Percentiles rank a stretch among this genome's conserved stretches.
Evolutionary conservation across 2,888 invertebrate species (phyloP).

Genomic region (Drosophila maculinotata): DNA sequence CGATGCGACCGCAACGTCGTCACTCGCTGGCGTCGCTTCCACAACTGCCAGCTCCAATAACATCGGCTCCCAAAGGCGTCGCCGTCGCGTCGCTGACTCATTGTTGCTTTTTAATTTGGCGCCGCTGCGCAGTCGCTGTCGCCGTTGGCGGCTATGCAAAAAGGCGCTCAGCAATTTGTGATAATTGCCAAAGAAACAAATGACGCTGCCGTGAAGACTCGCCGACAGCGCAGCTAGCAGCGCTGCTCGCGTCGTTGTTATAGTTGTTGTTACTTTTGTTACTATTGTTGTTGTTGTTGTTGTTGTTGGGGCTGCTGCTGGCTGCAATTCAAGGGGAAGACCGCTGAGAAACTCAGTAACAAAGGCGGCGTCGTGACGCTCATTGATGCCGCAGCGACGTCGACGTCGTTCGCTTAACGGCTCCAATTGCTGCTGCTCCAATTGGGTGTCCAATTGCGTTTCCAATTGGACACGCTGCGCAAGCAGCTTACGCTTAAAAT

Average conservation of each 20-base stretch:
- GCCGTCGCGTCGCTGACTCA: conserved; percentile 38
- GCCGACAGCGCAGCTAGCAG: conserved; percentile 47
- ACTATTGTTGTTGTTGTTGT: neutral
- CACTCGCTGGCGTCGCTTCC: conserved; percentile 60
- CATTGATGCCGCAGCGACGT: conserved; percentile 79
- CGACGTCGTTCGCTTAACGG: conserved; percentile 23
- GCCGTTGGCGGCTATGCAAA: conserved; percentile 41
- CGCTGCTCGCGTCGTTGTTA: neutral
- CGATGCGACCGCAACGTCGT: conserved; percentile 61
- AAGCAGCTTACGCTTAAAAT: conserved; percentile 82
- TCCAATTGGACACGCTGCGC: conserved; percentile 64
- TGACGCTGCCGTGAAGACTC: conserved; percentile 58
- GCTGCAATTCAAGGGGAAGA: conserved; percentile 11
- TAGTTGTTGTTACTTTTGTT: conserved; percentile 1
- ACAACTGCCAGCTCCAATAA: conserved; percentile 57
- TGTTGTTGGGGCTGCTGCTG: neutral
- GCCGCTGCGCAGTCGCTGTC: conserved; percentile 43
- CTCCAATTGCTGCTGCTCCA: conserved; percentile 4
- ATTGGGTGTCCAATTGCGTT: too few relatives aligned
- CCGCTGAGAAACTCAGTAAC: conserved; percentile 80
- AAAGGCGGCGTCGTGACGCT: conserved; percentile 76
- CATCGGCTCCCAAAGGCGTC: conserved; percentile 41
- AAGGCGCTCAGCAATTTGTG: conserved; percentile 58
- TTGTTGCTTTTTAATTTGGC: neutral
- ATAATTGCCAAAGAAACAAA: conserved; percentile 49